A percentile compares a stretch with the other conserved stretches of the same genome.
Conservation (phyloP, 2,888 invertebrate genomes). For the Lithophane ornitopus region DNA sequence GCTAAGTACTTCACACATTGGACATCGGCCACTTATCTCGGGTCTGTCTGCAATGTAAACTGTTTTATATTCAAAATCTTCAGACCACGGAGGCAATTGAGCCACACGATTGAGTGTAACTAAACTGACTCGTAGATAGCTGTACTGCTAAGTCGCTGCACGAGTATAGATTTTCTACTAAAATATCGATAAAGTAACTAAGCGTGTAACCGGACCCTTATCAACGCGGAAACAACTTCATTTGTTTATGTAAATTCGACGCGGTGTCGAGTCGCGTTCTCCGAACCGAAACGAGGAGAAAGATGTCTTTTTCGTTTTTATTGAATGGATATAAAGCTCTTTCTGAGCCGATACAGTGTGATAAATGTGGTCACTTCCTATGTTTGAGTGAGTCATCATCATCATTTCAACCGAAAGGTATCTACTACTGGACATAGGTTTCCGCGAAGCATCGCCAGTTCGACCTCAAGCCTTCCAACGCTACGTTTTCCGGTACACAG, state of each 20-base stretch:
- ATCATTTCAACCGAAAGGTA: too few relatives aligned
- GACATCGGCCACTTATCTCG: background rate
- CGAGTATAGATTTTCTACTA: background rate
- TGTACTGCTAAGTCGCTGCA: background rate
- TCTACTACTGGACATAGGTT: too few relatives aligned
- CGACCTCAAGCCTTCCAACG: too few relatives aligned
- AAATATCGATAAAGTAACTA: too few relatives aligned
- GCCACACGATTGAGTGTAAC: background rate
- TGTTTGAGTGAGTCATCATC: background rate
- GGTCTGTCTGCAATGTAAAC: background rate
- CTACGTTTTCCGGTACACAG: too few relatives aligned
- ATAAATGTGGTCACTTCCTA: background rate
- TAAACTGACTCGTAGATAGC: background rate
- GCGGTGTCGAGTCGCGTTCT: too few relatives aligned
- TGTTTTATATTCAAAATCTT: conserved; percentile 12
- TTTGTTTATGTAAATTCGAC: background rate
- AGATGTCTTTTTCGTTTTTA: too few relatives aligned
- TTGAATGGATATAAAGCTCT: too few relatives aligned
- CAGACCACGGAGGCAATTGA: background rate
- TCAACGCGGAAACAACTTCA: background rate
- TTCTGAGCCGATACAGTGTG: background rate
- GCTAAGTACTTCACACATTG: background rate
- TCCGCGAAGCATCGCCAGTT: too few relatives aligned
- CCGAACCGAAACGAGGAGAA: too few relatives aligned
- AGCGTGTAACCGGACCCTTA: background rate